phyloP scores from a whole-genome alignment of 1,140 invertebrate species.

The Thaumatotibia leucotreta region DNA sequence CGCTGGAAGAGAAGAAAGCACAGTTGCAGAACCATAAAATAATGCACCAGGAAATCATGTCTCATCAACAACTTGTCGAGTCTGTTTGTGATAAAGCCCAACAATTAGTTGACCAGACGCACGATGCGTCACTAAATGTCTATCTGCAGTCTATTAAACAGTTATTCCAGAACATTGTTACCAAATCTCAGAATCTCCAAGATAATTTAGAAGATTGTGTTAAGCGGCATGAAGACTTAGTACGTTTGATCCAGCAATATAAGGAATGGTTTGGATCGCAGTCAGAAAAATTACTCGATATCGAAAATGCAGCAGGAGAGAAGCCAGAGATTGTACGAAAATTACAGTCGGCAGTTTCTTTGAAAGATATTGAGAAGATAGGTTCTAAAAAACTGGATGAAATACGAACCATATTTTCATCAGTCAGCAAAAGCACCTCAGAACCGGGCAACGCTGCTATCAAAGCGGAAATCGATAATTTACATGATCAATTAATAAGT shows the following conservation, averaged over 20 bases:
- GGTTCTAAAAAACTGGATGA: constrained; percentile 84
- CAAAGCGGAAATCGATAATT: constrained; percentile 83
- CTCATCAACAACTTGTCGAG: constrained; percentile 92
- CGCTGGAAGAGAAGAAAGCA: constrained; percentile 95
- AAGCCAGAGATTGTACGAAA: constrained; percentile 86
- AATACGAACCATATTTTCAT: constrained; percentile 81
- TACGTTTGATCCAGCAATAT: constrained; percentile 83
- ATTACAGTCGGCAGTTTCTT: constrained; percentile 81
- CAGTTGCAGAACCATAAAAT: constrained; percentile 96
- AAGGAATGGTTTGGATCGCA: constrained; percentile 88
- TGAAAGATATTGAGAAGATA: constrained; percentile 83
- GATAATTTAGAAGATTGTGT: constrained; percentile 91
- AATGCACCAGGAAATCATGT: constrained; percentile 96
- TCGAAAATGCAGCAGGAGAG: constrained; percentile 88
- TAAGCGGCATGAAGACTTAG: constrained; percentile 89
- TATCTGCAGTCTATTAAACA: constrained; percentile 93
- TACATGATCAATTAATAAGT: constrained; percentile 81
- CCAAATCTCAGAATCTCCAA: constrained; percentile 90
- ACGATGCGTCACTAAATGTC: constrained; percentile 89
- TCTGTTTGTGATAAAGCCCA: constrained; percentile 95
- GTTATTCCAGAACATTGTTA: constrained; percentile 91
- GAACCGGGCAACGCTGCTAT: constrained; percentile 85
- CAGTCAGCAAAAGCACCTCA: constrained; percentile 89
- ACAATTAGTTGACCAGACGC: constrained; percentile 91
- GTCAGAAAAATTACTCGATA: constrained; percentile 85